Conservation (phyloP, 2,113 vertebrate genomes). For the Gadus macrocephalus region DNA sequence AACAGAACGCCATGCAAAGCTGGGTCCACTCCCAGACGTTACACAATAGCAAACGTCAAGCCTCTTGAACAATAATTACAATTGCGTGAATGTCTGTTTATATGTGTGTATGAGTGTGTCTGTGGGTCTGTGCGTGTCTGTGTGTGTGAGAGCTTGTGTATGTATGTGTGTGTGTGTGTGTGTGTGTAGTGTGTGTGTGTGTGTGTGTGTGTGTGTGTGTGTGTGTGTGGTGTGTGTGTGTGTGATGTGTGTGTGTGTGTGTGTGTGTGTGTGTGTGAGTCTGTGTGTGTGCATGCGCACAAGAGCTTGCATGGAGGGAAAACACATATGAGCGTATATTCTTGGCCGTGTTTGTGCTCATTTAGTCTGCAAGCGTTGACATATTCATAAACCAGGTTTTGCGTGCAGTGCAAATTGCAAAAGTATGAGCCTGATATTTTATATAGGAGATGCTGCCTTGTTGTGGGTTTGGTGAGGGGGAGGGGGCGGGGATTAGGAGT, state of each 20-base stretch:
- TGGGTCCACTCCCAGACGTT: slow-evolving; percentile 52
- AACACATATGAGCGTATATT: slow-evolving; percentile 34
- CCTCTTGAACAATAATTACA: slow-evolving; percentile 59
- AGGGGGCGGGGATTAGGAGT: slow-evolving; percentile 28
- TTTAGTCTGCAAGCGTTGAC: slow-evolving; percentile 32
- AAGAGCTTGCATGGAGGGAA: slow-evolving; percentile 35
- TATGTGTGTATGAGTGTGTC: neutral
- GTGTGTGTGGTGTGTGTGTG: neutral
- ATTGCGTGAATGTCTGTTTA: slow-evolving; percentile 2
- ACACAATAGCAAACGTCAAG: slow-evolving; percentile 64
- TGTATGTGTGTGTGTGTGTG: slow-evolving; percentile 26
- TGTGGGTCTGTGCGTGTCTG: neutral
- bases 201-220: slow-evolving; percentile 30
- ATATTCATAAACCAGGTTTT: slow-evolving; percentile 36
- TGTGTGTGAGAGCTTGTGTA: neutral
- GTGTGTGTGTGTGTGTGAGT: slow-evolving; percentile 7
- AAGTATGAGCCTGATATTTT: slow-evolving; percentile 79
- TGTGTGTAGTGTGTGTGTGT: slow-evolving; percentile 42
- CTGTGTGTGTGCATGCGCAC: slow-evolving; percentile 29
- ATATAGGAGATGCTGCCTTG: slow-evolving; percentile 68
- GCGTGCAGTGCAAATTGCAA: slow-evolving; percentile 66
- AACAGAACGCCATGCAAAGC: slow-evolving; percentile 38
- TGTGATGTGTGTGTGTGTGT: neutral
- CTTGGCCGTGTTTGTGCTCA: neutral
- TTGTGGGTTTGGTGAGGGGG: slow-evolving; percentile 70